A percentile compares a stretch with the other conserved stretches of the same genome.
phyloP scores from a whole-genome alignment of 2,888 invertebrate species.

The Platycnemis pennipes region DNA sequence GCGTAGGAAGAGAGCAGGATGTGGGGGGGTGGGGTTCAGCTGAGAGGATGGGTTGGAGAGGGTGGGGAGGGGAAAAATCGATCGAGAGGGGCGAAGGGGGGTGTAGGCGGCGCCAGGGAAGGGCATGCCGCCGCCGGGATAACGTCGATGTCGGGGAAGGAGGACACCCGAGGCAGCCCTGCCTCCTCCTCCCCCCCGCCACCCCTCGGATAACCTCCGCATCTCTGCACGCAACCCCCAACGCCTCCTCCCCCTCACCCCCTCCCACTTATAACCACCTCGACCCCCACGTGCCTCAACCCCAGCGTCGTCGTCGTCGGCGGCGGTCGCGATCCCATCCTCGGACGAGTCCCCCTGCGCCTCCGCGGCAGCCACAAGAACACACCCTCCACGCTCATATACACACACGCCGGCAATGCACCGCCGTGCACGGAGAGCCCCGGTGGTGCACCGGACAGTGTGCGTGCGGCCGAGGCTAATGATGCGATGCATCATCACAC shows the following conservation, averaged over 20 bases:
- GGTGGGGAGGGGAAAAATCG: not conserved
- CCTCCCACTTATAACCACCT: not conserved
- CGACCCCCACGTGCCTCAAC: not conserved
- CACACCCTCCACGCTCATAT: not conserved
- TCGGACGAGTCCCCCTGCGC: not conserved
- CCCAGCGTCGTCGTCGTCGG: too few species aligned
- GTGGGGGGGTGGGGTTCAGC: not conserved
- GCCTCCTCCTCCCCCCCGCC: not conserved
- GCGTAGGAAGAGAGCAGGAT: not conserved
- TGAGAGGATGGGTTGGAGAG: not conserved
- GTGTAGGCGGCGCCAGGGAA: constrained; percentile 31
- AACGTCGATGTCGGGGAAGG: constrained; percentile 49
- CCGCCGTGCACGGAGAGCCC: not conserved
- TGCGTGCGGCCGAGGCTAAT: constrained; percentile 7
- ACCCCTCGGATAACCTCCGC: not conserved
- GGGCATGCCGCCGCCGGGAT: not conserved
- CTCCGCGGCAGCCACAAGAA: not conserved
- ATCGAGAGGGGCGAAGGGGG: not conserved
- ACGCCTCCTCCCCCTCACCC: not conserved
- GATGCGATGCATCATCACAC: constrained; percentile 45
- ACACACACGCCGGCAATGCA: not conserved
- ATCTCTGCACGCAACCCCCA: not conserved
- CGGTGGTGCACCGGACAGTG: not conserved
- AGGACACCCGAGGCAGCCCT: not conserved
- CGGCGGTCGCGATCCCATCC: not conserved